Evolutionary conservation across 2,888 invertebrate species (phyloP), one percentile per base, ranked within the genome.

Genomic region (Stenchaetothrips biformis): DNA sequence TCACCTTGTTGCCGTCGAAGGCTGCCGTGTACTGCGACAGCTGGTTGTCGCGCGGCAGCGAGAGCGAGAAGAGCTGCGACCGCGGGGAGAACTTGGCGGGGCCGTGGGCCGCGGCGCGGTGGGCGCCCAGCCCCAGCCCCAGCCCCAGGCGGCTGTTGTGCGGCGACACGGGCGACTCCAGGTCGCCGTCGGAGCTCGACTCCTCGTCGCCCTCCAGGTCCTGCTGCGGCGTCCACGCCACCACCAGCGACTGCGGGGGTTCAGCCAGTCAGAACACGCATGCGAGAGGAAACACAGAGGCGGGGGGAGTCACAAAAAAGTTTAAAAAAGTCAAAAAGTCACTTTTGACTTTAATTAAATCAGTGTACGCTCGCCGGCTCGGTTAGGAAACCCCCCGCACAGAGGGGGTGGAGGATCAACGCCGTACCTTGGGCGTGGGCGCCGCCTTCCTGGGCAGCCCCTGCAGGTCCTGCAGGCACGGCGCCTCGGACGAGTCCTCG

Each of bases 181-280:
- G 86, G 86, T 53, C 89, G 87, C 84, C 85, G 79, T 90, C 90
- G 0, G 89, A 89, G 82, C 89, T 89, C 84, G 86, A 87, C 81
- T 92, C 92, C 6, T 92, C 93, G 67, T 74, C 67, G 8, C 67
- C 67, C 62, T 90, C 92, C n/a, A 95, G 89, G 86, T 95, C 95
- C 85, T 95, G 95, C 84, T 95, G 94, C 0, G 95, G 95, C 0
- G 95, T 95, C 95, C 95, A 95, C 0, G 92, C 88, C 77, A 83
- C 83, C 83, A 77, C 80, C 81, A 80, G 62, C 80, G 81, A 48
- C 78, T 77, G 80, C 48, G 59, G 74, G 18, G 53, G 37, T 37
- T 37, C 37, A 37, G 37, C 37, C 37, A 37, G 37, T 37, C 53
- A 53, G 53, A 59, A 16, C 0, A 59, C 2, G 18, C 13, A 9